These are phyloP conservation scores for Trissoscelio sp. DNA, from an alignment of 2,888 invertebrate species.

Conservation along the genomic window DNA sequence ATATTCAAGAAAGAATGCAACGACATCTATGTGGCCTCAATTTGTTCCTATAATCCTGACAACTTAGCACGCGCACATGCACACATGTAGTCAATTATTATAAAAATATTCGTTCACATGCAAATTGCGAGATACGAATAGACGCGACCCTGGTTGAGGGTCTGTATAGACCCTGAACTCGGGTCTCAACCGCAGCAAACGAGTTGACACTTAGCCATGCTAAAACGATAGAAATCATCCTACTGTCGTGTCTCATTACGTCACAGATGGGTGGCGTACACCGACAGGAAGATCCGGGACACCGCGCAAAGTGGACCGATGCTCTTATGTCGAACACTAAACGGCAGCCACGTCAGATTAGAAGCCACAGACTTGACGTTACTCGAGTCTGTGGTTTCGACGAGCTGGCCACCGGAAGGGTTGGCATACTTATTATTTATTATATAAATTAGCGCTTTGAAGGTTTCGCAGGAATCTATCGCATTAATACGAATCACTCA, in stretches of 20 bases:
- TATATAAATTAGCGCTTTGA: constrained; percentile 80
- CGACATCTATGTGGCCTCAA: constrained; percentile 19
- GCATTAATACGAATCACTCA: constrained; percentile 79
- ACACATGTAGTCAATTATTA: constrained; percentile 18
- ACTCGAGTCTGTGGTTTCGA: constrained; percentile 70
- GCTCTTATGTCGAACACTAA: constrained; percentile 67
- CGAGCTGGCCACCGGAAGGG: constrained; percentile 68
- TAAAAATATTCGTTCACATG: constrained; percentile 61
- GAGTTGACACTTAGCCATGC: constrained; percentile 69
- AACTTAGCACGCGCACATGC: constrained; percentile 8
- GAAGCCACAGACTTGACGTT: constrained; percentile 80
- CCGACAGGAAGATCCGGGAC: constrained; percentile 66
- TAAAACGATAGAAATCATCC: constrained; percentile 68
- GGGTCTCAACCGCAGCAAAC: constrained; percentile 51
- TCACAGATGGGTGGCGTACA: constrained; percentile 43
- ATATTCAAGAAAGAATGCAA: constrained; percentile 20
- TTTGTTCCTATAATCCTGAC: constrained; percentile 29
- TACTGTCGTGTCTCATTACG: constrained; percentile 64
- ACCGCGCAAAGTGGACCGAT: constrained; percentile 62
- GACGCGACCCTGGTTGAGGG: constrained; percentile 64
- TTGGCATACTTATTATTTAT: constrained; percentile 81
- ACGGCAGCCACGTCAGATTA: constrained; percentile 79
- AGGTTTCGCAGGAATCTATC: constrained; percentile 80
- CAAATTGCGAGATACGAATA: constrained; percentile 58
- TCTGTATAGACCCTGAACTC: constrained; percentile 68